A percentile compares a stretch with the other conserved stretches of the same genome.
phyloP scores from a whole-genome alignment of 2,888 invertebrate genomes.

The Charanyca ferruginea region DNA sequence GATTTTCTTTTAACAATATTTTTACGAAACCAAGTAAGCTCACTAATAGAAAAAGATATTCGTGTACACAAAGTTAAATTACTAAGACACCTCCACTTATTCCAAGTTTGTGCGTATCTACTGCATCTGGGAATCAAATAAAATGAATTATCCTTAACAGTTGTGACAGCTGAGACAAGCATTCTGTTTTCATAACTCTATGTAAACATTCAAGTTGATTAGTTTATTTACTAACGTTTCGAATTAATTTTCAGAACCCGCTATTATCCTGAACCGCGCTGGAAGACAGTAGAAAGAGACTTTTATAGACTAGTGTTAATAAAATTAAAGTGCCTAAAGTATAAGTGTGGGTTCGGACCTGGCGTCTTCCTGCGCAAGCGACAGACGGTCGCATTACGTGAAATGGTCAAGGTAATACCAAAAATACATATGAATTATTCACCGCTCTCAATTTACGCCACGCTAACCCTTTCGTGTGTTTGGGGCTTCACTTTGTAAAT shows the following conservation, averaged over 20 bases:
- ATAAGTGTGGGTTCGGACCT: conserved; percentile 76
- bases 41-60: conserved; percentile 18
- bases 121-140: conserved; percentile 56
- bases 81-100: conserved; percentile 35
- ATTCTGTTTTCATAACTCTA: conserved; percentile 56
- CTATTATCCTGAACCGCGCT: conserved; percentile 86
- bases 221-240: conserved; percentile 70
- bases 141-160: conserved; percentile 44
- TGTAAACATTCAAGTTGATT: conserved; percentile 64
- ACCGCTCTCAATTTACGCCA: conserved; percentile 83
- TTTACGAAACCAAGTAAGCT: conserved; percentile 14
- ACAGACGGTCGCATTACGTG: conserved; percentile 85
- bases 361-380: conserved; percentile 76
- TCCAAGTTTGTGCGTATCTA: conserved; percentile 51
- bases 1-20: conserved; percentile 3
- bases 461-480: conserved; percentile 87
- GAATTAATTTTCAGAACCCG: conserved; percentile 87
- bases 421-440: conserved; percentile 85
- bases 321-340: conserved; percentile 80
- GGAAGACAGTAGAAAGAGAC: conserved; percentile 82
- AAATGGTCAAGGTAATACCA: conserved; percentile 90
- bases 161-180: conserved; percentile 60
- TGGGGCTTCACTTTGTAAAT: conserved; percentile 88
- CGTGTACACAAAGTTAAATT: conserved; percentile 41
- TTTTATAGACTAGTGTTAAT: conserved; percentile 77